These are phyloP conservation scores for Alethe castanea DNA, from an alignment of 2,113 vertebrate species.

Conservation along the genomic window DNA sequence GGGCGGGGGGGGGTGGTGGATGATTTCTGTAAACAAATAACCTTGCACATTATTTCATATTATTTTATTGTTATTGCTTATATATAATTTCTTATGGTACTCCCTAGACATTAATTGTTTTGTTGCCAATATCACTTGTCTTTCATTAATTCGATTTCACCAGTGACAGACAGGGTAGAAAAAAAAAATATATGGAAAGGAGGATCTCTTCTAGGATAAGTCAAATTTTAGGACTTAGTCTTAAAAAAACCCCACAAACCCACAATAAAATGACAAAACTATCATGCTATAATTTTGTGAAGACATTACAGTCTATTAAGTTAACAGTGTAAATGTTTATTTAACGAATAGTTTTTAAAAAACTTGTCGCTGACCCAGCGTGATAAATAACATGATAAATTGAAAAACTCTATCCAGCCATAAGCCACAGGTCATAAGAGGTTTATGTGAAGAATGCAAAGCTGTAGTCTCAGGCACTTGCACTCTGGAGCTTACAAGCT, in stretches of 20 bases:
- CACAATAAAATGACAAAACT: background rate
- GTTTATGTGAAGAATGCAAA: slow-evolving; percentile 38
- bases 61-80: background rate
- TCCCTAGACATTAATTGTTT: background rate
- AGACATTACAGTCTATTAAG: background rate
- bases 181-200: background rate
- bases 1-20: no score
- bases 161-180: background rate
- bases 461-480: background rate
- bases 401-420: slow-evolving; percentile 12
- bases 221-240: background rate
- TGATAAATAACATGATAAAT: slow-evolving; percentile 44
- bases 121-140: background rate
- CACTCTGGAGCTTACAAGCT: background rate
- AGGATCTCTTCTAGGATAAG: background rate
- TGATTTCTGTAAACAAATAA: background rate
- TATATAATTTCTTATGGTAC: background rate
- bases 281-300: background rate
- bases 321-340: slow-evolving; percentile 26
- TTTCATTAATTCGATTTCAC: slow-evolving; percentile 44
- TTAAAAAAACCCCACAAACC: background rate
- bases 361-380: background rate
- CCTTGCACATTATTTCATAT: background rate
- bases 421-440: slow-evolving; percentile 3
- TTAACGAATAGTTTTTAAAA: background rate